Evolutionary conservation across 1,140 invertebrate species (phyloP).

Genomic region (Habropoda laboriosa): DNA sequence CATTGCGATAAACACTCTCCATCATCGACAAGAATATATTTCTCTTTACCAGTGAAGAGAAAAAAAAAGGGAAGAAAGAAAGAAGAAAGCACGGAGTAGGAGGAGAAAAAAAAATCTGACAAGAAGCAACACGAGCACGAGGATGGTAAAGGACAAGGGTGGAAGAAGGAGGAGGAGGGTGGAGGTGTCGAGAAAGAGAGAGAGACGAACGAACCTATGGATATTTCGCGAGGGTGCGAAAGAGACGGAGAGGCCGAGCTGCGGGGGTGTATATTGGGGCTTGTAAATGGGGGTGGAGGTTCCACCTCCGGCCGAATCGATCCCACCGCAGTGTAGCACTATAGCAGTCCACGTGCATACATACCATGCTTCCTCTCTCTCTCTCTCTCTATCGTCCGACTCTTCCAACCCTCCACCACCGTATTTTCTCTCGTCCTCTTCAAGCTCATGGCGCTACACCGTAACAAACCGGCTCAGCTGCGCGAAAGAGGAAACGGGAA

Average conservation of each 20-base stretch:
- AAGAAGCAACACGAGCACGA: slow-evolving; percentile 42
- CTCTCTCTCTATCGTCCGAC: background rate
- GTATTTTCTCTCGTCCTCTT: slow-evolving; percentile 14
- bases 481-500: slow-evolving; percentile 3
- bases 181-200: too few species aligned
- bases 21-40: background rate
- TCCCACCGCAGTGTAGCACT: slow-evolving; percentile 79
- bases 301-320: slow-evolving; percentile 78
- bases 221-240: slow-evolving; percentile 69
- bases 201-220: slow-evolving; percentile 62
- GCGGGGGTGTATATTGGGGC: slow-evolving; percentile 76
- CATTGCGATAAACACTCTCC: background rate
- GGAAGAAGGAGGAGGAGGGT: slow-evolving; percentile 32
- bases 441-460: slow-evolving; percentile 41
- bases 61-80: background rate
- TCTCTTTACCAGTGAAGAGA: too few species aligned
- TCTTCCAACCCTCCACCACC: background rate
- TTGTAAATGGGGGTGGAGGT: slow-evolving; percentile 73
- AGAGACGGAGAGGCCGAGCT: slow-evolving; percentile 60
- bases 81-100: background rate
- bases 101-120: slow-evolving; percentile 13
- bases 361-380: slow-evolving; percentile 62
- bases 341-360: slow-evolving; percentile 79
- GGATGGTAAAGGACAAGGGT: slow-evolving; percentile 33
- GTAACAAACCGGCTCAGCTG: slow-evolving; percentile 52